Evolutionary conservation across 2,113 vertebrate species (phyloP), one percentile per base, ranked within the genome.

Genomic region (Hyla sarda): DNA sequence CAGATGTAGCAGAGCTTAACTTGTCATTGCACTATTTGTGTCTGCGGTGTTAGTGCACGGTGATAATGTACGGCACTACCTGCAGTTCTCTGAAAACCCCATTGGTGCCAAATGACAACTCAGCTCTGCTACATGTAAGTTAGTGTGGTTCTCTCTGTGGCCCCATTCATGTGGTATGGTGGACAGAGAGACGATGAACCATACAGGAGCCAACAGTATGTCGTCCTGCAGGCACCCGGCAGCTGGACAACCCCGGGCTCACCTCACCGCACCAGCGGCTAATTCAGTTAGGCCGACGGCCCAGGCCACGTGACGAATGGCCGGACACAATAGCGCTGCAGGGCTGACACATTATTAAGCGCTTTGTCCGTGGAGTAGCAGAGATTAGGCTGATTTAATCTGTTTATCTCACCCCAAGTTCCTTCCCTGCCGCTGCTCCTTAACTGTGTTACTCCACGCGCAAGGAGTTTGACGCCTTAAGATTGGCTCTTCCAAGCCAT

Each of bases 271-370:
- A 91, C 90, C 90, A 92, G 90, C 94, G 92, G 93, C 93, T 98
- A 98, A 99, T 96, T 95, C 95, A 88, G 95, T 99, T 98, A 98
- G 94, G 91, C 93, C 94, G 89, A 93, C 95, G 94, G 95, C 93
- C 94, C 95, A 93, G 94, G 93, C 92, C 92, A 91, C 93, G 89
- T 95, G 93, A 93, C 93, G 94, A 92, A 95, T 96, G 95, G 94
- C 91, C 93, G 93, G 90, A 89, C 92, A 94, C 94, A 91, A 88
- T 88, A 90, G 90, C 88, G 92, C 91, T 90, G 88, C 89, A 87
- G 91, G 93, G 91, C 89, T 93, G 92, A 95, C 92, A 93, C 90
- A 93, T 93, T 92, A 94, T 96, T 95, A 96, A 95, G 93, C 93
- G 93, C 95, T 93, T 91, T 92, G 92, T 94, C 93, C 89, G 92